phyloP scores from a whole-genome alignment of 2,113 vertebrate species.

The Neogobius melanostomus region DNA sequence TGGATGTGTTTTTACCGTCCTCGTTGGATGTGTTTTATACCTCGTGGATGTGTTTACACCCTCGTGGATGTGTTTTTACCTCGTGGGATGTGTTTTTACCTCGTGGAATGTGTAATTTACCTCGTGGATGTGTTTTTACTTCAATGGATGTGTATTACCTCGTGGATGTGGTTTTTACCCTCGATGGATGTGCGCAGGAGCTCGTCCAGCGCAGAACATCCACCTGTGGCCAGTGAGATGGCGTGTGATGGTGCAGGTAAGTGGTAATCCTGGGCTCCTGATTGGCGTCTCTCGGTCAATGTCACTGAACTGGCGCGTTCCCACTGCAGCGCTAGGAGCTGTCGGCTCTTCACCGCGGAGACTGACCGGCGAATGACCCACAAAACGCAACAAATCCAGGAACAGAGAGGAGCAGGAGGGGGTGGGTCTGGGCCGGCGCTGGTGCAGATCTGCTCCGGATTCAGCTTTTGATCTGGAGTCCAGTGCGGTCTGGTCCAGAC shows the following conservation, averaged over 20 bases:
- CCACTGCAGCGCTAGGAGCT: slow-evolving; percentile 28
- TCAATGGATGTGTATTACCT: slow-evolving; percentile 32
- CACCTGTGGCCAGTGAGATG: slow-evolving; percentile 65
- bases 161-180: slow-evolving; percentile 83
- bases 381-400: slow-evolving; percentile 42
- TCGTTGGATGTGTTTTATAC: too few relatives aligned
- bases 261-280: slow-evolving; percentile 47
- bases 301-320: slow-evolving; percentile 35
- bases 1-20: too few relatives aligned
- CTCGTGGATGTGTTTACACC: too few relatives aligned
- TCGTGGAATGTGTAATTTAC: not conserved
- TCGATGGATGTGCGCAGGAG: slow-evolving; percentile 85
- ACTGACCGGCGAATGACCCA: slow-evolving; percentile 50
- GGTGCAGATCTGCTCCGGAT: not conserved
- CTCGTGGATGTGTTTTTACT: not conserved
- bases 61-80: too few relatives aligned
- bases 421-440: not conserved
- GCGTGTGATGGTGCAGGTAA: slow-evolving; percentile 48
- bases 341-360: not conserved
- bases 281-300: slow-evolving; percentile 57
- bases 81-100: too few relatives aligned
- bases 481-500: not conserved
- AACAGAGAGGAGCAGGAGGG: not conserved
- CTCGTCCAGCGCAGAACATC: slow-evolving; percentile 84
- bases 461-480: not conserved